Base-by-base conservation (phyloP, 2,113 vertebrate genomes). In the Sander vitreus region DNA sequence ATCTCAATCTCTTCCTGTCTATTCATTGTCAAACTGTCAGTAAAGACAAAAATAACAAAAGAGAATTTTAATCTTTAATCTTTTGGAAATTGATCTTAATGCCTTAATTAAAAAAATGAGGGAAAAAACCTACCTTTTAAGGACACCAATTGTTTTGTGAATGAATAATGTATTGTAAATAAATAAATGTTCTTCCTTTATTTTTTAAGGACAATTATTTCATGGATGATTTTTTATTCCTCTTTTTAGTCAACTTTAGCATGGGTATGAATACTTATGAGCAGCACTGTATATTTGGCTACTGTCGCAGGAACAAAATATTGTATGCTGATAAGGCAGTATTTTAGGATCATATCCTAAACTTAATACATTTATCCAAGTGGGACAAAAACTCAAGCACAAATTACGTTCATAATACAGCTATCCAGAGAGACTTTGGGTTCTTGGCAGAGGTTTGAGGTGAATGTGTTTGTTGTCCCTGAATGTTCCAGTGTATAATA, bases 401-500 rank as follows among this genome's bases (percentile, higher is more conserved):
- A 73, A 54, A 66, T 58, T 1, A 50, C 10, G 36, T 64, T 71
- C 15, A 53, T 48, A 10, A 73, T 72, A 36, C 43, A 51, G 48
- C 53, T 51, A 4, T 69, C 75, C 30, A 72, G 69, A 63, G 39
- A 66, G 64, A 72, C 64, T 36, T 15, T 63, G 23, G 62, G 48
- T 59, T 64, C 66, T 62, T 77, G 73, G 64, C 78, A 78, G 76
- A 30, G 15, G n/a, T 73, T 75, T 55, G 66, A 75, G 72, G 78
- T 86, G 73, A 81, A 68, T 58, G 75, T 80, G 50, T 75, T 78
- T 62, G 50, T 73, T 80, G 59, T 77, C 73, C 73, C 67, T 85
- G 59, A 79, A 76, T 74, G 54, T 55, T 78, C 64, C 75, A 53
- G 43, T 54, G 50, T 48, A 21, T 11, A 84, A 68, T 39, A 69